Evolutionary conservation across 2,113 vertebrate species (phyloP).

Genomic region (Rattus norvegicus): DNA sequence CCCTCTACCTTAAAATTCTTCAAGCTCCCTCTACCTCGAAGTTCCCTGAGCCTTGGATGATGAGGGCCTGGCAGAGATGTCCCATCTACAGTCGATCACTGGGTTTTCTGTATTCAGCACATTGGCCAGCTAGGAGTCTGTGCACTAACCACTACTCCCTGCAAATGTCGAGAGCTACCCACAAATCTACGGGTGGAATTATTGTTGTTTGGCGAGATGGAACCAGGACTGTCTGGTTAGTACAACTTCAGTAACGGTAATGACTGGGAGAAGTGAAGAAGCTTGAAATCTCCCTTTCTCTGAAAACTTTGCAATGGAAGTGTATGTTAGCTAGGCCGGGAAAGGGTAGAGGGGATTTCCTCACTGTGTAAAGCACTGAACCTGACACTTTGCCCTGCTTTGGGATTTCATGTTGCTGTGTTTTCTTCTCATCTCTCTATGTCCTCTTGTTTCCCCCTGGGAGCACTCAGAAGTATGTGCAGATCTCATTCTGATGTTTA

Average conservation of each 20-base stretch:
- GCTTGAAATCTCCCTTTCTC: not conserved
- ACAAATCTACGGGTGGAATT: not conserved
- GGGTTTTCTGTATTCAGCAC: no score
- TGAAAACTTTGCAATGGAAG: not conserved
- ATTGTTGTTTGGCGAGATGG: no score
- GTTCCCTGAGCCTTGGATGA: not conserved
- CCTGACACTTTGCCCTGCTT: not conserved
- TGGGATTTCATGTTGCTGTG: not conserved
- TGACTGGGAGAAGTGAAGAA: not conserved
- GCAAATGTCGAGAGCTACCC: not conserved
- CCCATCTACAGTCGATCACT: not conserved
- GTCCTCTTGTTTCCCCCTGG: slow-evolving; percentile 48
- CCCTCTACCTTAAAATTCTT: not conserved
- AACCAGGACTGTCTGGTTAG: not conserved
- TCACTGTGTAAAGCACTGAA: not conserved
- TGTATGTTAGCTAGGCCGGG: not conserved
- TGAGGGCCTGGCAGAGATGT: not conserved
- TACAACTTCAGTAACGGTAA: not conserved
- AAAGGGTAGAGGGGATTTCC: not conserved
- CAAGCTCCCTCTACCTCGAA: not conserved
- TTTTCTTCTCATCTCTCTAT: slow-evolving; percentile 63
- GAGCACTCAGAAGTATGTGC: slow-evolving; percentile 4
- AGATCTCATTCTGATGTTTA: slow-evolving; percentile 63
- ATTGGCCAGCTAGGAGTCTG: not conserved
- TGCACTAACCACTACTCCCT: no score